phyloP scores from a whole-genome alignment of 2,888 invertebrate genomes.

The Drosophila nr. perissopoda region DNA sequence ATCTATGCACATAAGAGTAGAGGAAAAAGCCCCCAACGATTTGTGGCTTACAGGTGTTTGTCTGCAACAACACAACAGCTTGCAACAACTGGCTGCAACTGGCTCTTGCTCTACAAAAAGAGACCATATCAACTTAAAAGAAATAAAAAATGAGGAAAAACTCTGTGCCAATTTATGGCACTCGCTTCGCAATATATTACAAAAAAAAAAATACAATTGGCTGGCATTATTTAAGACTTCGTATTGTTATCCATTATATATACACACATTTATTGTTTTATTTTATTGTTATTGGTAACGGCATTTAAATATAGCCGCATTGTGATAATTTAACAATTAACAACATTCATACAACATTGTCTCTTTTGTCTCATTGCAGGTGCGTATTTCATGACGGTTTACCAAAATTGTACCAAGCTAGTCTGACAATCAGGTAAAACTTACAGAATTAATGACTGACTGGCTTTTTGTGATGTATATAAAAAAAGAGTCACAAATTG shows the following conservation, averaged over 20 bases:
- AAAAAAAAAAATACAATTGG: slow-evolving; percentile 29
- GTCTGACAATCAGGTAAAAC: slow-evolving; percentile 14
- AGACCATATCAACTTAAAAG: slow-evolving; percentile 25
- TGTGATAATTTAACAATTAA: slow-evolving; percentile 56
- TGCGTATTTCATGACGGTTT: slow-evolving; percentile 52
- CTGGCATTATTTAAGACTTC: slow-evolving; percentile 19
- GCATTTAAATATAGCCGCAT: slow-evolving; percentile 43
- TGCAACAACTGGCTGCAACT: slow-evolving; percentile 35
- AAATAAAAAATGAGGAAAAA: slow-evolving; percentile 41
- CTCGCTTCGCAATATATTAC: slow-evolving; percentile 37
- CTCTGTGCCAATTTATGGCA: slow-evolving; percentile 55
- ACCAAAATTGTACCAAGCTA: not conserved
- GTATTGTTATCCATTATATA: slow-evolving; percentile 20
- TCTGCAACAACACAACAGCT: slow-evolving; percentile 41
- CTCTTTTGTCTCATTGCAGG: slow-evolving; percentile 62
- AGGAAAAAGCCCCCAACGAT: slow-evolving; percentile 59
- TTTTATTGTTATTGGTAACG: slow-evolving; percentile 28
- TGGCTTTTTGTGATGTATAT: not conserved
- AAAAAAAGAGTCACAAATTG: not conserved
- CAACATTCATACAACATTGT: slow-evolving; percentile 27
- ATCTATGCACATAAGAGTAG: slow-evolving; percentile 29
- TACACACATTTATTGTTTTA: not conserved
- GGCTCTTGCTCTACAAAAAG: slow-evolving; percentile 33
- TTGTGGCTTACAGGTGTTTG: slow-evolving; percentile 80
- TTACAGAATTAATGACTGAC: not conserved